Percentiles rank a stretch among this genome's conserved stretches.
These are phyloP conservation scores for Plemyria rubiginata DNA, from an alignment of 2,888 invertebrate genomes.

Conservation along the genomic window DNA sequence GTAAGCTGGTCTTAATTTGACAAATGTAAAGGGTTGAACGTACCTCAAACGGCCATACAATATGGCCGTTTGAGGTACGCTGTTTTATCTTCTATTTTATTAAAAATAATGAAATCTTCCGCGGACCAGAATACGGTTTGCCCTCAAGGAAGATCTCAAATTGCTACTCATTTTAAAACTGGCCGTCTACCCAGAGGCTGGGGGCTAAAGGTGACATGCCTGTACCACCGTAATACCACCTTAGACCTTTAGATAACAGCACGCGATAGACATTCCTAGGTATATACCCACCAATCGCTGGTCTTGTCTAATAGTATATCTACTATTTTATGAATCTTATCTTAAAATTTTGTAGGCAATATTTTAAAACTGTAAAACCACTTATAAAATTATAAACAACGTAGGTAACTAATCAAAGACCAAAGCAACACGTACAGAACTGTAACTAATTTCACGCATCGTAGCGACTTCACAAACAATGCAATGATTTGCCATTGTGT, in stretches of 20 bases:
- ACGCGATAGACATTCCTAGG: background rate
- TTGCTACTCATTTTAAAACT: slow-evolving; percentile 21
- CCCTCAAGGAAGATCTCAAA: slow-evolving; percentile 14
- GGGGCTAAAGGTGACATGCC: slow-evolving; percentile 19
- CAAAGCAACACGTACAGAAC: slow-evolving; percentile 47
- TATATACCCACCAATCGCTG: background rate
- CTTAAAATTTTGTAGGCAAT: too few species aligned
- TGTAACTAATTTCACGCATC: slow-evolving; percentile 67
- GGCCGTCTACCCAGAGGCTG: slow-evolving; percentile 9
- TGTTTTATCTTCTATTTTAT: background rate
- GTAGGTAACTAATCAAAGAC: slow-evolving; percentile 33
- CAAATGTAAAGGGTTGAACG: too few species aligned
- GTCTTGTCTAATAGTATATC: background rate
- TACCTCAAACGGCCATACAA: too few species aligned
- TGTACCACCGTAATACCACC: slow-evolving; percentile 18
- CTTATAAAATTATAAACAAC: slow-evolving; percentile 1
- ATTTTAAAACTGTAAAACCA: too few species aligned
- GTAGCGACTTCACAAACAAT: slow-evolving; percentile 63
- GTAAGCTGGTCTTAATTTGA: too few species aligned
- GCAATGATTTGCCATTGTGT: slow-evolving; percentile 54
- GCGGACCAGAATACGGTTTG: background rate
- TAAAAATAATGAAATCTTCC: background rate
- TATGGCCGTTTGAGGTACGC: too few species aligned
- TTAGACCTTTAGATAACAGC: slow-evolving; percentile 17
- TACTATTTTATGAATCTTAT: background rate